phyloP scores from a whole-genome alignment of 1,140 invertebrate species.

The Dinoponera quadriceps region DNA sequence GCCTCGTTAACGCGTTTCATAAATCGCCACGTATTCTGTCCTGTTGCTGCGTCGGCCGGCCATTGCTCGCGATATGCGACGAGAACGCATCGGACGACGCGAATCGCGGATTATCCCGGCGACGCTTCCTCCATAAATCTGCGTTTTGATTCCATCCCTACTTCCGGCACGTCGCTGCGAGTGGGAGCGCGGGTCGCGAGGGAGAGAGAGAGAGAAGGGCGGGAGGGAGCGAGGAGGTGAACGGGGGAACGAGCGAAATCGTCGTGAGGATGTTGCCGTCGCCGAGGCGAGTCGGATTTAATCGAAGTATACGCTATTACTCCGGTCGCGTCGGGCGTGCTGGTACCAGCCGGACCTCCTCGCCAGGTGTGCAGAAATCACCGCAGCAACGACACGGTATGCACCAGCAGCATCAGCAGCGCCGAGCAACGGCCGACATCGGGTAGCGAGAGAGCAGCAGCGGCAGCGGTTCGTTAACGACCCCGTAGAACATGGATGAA shows the following conservation, averaged over 20 bases:
- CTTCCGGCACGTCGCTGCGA: constrained; percentile 42
- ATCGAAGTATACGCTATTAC: constrained; percentile 77
- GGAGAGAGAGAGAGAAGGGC: constrained; percentile 6
- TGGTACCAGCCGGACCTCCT: constrained; percentile 57
- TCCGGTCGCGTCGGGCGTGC: constrained; percentile 66
- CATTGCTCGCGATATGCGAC: not conserved
- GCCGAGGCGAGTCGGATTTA: constrained; percentile 74
- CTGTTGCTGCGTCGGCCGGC: no score
- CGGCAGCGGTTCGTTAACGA: constrained; percentile 80
- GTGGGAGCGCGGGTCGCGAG: constrained; percentile 27
- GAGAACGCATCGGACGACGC: not conserved
- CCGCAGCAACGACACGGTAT: constrained; percentile 61
- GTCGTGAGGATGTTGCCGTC: constrained; percentile 55
- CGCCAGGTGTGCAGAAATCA: constrained; percentile 81
- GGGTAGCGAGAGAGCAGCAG: constrained; percentile 70
- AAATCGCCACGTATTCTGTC: not conserved
- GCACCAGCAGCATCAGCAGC: constrained; percentile 67
- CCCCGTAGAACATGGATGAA: constrained; percentile 78
- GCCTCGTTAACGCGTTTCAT: constrained; percentile 20
- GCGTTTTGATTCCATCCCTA: constrained; percentile 53
- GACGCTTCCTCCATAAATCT: constrained; percentile 60
- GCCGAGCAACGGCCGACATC: constrained; percentile 69
- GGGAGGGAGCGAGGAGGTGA: not conserved
- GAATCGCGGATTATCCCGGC: not conserved
- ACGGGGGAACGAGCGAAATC: constrained; percentile 27